A percentile compares a stretch with the other conserved stretches of the same genome.
phyloP scores from a whole-genome alignment of 2,888 invertebrate species.

The Callyntrura sp. region DNA sequence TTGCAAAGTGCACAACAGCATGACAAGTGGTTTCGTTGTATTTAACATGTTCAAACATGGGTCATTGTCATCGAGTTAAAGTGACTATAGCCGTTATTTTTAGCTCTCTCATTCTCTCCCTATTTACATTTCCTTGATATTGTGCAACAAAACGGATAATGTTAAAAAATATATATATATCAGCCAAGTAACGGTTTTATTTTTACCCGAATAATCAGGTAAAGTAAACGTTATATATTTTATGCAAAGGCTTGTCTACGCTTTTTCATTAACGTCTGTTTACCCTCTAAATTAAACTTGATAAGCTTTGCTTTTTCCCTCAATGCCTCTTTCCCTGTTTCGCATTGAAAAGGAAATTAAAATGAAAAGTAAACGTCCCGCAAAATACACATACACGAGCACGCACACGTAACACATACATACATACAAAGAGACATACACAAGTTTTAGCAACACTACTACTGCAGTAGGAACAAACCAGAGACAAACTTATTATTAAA shows the following conservation, averaged over 20 bases:
- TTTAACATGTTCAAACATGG: too few relatives aligned
- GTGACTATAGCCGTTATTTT: neutral
- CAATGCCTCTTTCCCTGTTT: neutral
- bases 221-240: too few relatives aligned
- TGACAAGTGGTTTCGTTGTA: too few relatives aligned
- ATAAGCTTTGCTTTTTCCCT: neutral
- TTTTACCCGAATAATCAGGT: too few relatives aligned
- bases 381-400: constrained; percentile 14
- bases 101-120: neutral
- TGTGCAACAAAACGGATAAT: too few relatives aligned
- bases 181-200: too few relatives aligned
- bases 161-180: too few relatives aligned
- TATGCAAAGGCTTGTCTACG: neutral
- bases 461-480: neutral
- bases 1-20: too few relatives aligned
- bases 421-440: too few relatives aligned
- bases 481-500: neutral
- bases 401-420: too few relatives aligned
- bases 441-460: neutral
- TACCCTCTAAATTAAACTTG: constrained; percentile 12
- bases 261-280: constrained; percentile 31
- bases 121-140: too few relatives aligned
- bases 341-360: constrained; percentile 42
- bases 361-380: constrained; percentile 32
- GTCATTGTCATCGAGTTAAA: neutral